Conservation (phyloP, 2,113 vertebrate genomes). For the Nesogale talazaci region DNA sequence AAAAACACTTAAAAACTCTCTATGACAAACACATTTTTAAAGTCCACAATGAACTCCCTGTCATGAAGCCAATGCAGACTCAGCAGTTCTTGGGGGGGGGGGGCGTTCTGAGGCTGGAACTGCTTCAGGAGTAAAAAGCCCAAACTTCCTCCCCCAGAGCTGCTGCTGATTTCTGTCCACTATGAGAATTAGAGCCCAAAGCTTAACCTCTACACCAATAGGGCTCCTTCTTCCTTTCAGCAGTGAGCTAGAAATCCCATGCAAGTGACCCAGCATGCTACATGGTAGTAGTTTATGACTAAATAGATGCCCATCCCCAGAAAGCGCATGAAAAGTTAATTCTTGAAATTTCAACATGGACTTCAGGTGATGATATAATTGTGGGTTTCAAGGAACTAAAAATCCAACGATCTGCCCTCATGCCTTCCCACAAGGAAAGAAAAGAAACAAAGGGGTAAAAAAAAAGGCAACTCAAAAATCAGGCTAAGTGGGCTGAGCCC, state of each 20-base stretch:
- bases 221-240: neutral
- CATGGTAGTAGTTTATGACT: neutral
- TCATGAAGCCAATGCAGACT: no score
- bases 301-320: neutral
- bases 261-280: neutral
- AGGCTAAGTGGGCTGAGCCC: no score
- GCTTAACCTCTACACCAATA: no score
- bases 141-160: no score
- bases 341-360: neutral
- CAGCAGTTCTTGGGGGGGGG: no score
- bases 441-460: neutral
- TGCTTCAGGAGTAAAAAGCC: no score
- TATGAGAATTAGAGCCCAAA: no score
- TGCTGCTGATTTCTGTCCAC: no score
- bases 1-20: constrained; percentile 39
- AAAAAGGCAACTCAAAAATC: neutral
- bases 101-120: no score
- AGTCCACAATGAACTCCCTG: no score
- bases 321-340: neutral
- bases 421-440: neutral
- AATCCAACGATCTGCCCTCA: neutral
- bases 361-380: neutral
- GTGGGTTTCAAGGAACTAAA: neutral
- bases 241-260: neutral
- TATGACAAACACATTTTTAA: no score